Evolutionary conservation across 2,888 invertebrate genomes (phyloP).

Genomic region (Plebejus melissa): DNA sequence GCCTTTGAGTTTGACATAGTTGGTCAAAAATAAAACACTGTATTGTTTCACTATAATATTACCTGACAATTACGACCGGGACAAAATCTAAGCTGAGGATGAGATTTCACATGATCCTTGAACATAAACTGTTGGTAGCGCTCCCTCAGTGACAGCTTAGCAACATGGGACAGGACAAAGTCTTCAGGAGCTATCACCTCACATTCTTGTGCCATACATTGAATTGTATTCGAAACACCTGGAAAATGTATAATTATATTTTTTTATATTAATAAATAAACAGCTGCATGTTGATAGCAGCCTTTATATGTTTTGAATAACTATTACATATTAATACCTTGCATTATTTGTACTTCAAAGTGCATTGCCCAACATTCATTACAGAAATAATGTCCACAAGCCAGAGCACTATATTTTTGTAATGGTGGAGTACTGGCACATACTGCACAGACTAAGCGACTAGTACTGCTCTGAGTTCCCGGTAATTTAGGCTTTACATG

Average conservation of each 20-base stretch:
- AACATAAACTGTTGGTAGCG: conserved; percentile 98
- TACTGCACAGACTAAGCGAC: conserved; percentile 83
- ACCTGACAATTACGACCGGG: conserved; percentile 97
- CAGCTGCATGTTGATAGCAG: too few relatives aligned
- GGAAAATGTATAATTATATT: conserved; percentile 31
- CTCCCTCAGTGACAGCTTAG: conserved; percentile 89
- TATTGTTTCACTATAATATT: conserved; percentile 28
- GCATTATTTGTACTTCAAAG: conserved; percentile 96
- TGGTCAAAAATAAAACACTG: neutral
- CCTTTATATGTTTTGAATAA: neutral
- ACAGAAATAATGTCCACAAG: conserved; percentile 96
- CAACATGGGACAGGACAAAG: conserved; percentile 92
- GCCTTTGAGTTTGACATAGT: neutral
- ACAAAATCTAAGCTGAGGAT: conserved; percentile 94
- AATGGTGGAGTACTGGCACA: conserved; percentile 84
- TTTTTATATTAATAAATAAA: neutral
- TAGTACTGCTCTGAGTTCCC: conserved; percentile 51
- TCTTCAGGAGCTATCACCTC: conserved; percentile 97
- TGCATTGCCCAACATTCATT: conserved; percentile 97
- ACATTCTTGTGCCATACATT: conserved; percentile 98
- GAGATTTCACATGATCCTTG: conserved; percentile 96
- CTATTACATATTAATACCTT: conserved; percentile 77
- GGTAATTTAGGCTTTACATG: conserved; percentile 65
- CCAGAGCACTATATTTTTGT: conserved; percentile 87
- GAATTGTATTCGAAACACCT: conserved; percentile 90